Percentiles rank a stretch among this genome's conserved stretches.
These are phyloP conservation scores for Aptenodytes patagonicus DNA, from an alignment of 2,113 vertebrate genomes.

Conservation along the genomic window DNA sequence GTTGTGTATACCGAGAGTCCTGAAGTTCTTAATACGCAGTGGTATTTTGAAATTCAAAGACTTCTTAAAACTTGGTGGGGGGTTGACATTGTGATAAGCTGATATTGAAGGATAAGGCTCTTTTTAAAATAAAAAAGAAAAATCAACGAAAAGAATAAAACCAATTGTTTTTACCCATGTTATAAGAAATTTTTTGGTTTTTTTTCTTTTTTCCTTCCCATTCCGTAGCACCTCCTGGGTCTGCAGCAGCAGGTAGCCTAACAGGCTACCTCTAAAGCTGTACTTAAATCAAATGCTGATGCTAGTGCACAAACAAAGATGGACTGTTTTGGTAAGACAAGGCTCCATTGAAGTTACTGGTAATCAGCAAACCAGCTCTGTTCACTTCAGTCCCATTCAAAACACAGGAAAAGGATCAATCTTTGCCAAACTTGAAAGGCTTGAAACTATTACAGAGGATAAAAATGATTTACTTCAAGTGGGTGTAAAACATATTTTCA, in stretches of 20 bases:
- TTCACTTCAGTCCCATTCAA: conserved; percentile 35
- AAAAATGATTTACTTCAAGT: conserved; percentile 31
- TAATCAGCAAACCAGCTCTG: conserved; percentile 41
- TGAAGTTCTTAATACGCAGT: background rate
- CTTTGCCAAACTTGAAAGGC: conserved; percentile 46
- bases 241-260: conserved; percentile 48
- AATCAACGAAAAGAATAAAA: background rate
- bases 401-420: conserved; percentile 15
- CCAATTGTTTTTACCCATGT: background rate
- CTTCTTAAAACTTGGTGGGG: background rate
- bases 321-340: conserved; percentile 64
- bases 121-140: background rate
- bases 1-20: background rate
- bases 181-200: background rate
- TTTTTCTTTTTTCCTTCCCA: background rate
- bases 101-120: background rate
- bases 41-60: background rate
- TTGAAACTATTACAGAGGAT: conserved; percentile 32
- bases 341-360: conserved; percentile 50
- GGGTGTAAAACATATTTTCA: conserved; percentile 34
- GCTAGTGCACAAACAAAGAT: conserved; percentile 41
- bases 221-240: background rate
- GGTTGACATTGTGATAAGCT: background rate
- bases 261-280: conserved; percentile 22
- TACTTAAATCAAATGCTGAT: background rate